phyloP scores from a whole-genome alignment of 35 echinoderm and acorn worm genomes.

The Apostichopus parvimensis region DNA sequence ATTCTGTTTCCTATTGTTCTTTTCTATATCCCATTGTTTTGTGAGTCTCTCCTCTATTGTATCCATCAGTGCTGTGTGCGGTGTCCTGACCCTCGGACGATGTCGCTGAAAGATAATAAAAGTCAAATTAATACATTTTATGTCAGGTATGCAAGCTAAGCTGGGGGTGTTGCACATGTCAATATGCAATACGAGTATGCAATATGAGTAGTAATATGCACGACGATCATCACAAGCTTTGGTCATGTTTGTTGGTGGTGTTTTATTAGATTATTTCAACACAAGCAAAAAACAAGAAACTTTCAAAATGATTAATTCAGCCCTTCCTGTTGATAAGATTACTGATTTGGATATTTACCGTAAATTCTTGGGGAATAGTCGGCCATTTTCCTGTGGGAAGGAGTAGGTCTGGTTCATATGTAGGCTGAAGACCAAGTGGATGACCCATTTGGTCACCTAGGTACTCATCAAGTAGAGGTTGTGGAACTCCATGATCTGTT shows the following conservation, averaged over 20 bases:
- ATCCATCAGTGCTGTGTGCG: conserved; percentile 80
- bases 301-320: too few species aligned
- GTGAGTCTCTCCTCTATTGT: conserved; percentile 79
- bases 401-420: conserved; percentile 61
- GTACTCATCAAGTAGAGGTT: conserved; percentile 56
- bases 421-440: conserved; percentile 56
- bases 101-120: conserved; percentile 52
- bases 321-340: too few species aligned
- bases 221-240: too few species aligned
- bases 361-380: conserved; percentile 69
- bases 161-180: too few species aligned
- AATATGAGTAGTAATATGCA: too few species aligned
- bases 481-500: conserved; percentile 78
- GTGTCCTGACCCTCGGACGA: conserved; percentile 70
- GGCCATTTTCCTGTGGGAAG: conserved; percentile 80
- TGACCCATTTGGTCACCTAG: conserved; percentile 73
- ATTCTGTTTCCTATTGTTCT: conserved; percentile 45
- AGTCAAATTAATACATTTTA: too few species aligned
- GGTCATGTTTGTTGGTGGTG: too few species aligned
- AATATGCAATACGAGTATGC: too few species aligned
- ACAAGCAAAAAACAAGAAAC: too few species aligned
- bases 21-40: conserved; percentile 69
- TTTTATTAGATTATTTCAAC: too few species aligned
- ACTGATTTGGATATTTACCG: conserved; percentile 35
- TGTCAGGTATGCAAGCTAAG: too few species aligned